Conservation (phyloP, 2,888 invertebrate species). For the Brenthis daphne region DNA sequence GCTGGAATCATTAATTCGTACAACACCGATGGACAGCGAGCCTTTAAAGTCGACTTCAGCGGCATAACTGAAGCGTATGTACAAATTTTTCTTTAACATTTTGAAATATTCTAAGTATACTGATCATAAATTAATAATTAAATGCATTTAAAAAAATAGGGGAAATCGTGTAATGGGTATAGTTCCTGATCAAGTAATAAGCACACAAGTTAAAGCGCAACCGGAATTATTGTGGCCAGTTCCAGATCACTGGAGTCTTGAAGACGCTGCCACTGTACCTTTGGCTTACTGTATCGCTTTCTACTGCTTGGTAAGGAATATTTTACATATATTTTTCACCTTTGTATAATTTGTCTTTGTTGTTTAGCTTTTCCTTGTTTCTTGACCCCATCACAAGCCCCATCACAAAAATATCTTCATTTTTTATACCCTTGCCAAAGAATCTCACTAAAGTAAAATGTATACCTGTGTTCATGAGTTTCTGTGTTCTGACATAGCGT, state of each 20-base stretch:
- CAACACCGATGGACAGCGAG: constrained; percentile 27
- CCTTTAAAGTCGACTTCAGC: constrained; percentile 59
- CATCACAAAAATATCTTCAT: too few species aligned
- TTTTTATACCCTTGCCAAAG: too few species aligned
- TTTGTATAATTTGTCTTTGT: too few species aligned
- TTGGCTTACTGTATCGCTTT: constrained; percentile 85
- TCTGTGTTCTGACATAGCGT: constrained; percentile 43
- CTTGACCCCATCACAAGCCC: too few species aligned
- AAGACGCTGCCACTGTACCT: constrained; percentile 89
- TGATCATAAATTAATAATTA: neutral
- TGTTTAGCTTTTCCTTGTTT: too few species aligned
- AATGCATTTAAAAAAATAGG: constrained; percentile 43
- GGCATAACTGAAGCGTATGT: constrained; percentile 52
- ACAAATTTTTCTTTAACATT: constrained; percentile 13
- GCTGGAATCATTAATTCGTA: constrained; percentile 39
- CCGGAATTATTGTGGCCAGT: constrained; percentile 83
- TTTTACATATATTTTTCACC: neutral
- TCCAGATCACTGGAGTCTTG: constrained; percentile 86
- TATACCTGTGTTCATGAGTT: constrained; percentile 33
- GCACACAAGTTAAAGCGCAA: constrained; percentile 79
- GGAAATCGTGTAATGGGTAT: constrained; percentile 85
- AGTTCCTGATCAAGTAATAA: constrained; percentile 74
- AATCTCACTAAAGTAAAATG: too few species aligned
- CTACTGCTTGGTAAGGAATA: constrained; percentile 51
- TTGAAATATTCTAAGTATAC: neutral